phyloP scores from a whole-genome alignment of 2,113 vertebrate species.

The Ailuropoda melanoleuca region DNA sequence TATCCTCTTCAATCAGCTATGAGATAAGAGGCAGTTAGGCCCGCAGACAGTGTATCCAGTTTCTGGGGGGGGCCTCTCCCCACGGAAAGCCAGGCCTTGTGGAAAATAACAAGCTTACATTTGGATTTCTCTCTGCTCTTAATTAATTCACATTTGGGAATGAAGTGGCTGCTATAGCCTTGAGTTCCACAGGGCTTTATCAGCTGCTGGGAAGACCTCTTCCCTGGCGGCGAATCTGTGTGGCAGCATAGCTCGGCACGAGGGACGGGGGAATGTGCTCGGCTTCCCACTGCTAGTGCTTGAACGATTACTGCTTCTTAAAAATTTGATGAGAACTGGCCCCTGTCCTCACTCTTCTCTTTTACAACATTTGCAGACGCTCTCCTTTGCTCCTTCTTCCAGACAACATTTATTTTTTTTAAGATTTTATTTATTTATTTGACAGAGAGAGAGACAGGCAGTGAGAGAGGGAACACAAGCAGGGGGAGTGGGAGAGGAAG shows the following conservation, averaged over 20 bases:
- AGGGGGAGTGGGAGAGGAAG: too few species aligned
- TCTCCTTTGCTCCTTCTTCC: not conserved
- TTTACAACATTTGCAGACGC: not conserved
- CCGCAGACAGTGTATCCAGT: not conserved
- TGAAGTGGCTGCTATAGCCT: not conserved
- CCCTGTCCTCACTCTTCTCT: not conserved
- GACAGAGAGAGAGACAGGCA: too few species aligned
- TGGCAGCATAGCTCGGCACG: fast-evolving
- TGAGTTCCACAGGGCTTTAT: not conserved
- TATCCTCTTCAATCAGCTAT: not conserved
- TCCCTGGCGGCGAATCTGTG: not conserved
- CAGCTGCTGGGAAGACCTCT: not conserved
- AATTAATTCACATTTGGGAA: not conserved
- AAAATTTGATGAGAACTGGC: not conserved
- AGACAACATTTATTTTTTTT: not conserved
- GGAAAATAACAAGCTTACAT: not conserved
- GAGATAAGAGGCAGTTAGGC: not conserved
- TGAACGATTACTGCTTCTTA: not conserved
- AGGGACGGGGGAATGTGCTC: fast-evolving
- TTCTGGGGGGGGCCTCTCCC: not conserved
- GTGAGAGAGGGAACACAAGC: too few species aligned
- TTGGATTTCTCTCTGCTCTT: not conserved
- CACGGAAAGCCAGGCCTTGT: not conserved
- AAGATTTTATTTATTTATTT: too few species aligned
- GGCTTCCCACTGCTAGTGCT: fast-evolving